Percentiles rank a stretch among this genome's conserved stretches.
phyloP scores from a whole-genome alignment of 2,113 vertebrate genomes.

The Desmodus rotundus region DNA sequence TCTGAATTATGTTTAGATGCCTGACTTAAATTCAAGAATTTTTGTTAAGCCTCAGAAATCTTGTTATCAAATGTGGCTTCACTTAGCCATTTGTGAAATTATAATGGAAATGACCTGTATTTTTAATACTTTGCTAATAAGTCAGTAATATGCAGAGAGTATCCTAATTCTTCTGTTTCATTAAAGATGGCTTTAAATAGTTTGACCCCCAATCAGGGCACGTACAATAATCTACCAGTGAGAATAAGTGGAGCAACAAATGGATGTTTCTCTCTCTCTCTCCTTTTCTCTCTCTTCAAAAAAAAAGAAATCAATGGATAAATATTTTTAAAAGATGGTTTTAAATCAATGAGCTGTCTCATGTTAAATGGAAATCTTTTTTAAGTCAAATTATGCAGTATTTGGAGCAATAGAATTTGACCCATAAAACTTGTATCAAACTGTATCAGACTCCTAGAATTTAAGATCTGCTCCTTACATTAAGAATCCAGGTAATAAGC shows the following conservation, averaged over 20 bases:
- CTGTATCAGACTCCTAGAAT: neutral
- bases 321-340: neutral
- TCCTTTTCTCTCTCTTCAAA: too few relatives aligned
- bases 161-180: constrained; percentile 51
- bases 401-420: constrained; percentile 24
- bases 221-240: too few relatives aligned
- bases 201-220: too few relatives aligned
- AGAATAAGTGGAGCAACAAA: too few relatives aligned
- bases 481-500: neutral
- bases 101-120: neutral
- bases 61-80: constrained; percentile 24
- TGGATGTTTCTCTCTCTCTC: too few relatives aligned
- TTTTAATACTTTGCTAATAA: constrained; percentile 55
- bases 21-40: neutral
- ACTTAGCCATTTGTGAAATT: constrained; percentile 45
- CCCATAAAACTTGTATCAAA: constrained; percentile 25
- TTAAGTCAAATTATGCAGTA: neutral
- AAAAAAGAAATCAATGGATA: too few relatives aligned
- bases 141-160: constrained; percentile 4
- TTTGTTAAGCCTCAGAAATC: constrained; percentile 22
- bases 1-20: constrained; percentile 15
- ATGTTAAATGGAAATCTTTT: neutral
- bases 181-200: neutral
- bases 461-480: neutral
- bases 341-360: constrained; percentile 44